Percentiles rank a stretch among this genome's conserved stretches.
Evolutionary conservation across 1,140 invertebrate genomes (phyloP).

Genomic region (Eupeodes corollae): DNA sequence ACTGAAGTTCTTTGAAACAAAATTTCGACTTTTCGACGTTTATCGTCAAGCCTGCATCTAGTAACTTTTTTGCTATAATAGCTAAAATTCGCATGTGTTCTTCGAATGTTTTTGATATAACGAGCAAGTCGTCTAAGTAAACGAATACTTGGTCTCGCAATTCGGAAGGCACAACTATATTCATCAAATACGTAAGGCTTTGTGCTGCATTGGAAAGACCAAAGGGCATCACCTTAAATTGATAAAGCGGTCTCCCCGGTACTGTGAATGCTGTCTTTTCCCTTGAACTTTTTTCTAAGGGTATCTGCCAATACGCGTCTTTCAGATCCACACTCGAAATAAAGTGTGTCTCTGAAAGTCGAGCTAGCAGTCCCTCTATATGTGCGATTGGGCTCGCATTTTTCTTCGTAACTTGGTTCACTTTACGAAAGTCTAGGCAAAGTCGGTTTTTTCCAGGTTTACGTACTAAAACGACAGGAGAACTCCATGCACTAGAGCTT

Average conservation of each 20-base stretch:
- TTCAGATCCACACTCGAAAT: slow-evolving; percentile 27
- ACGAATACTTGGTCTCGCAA: slow-evolving; percentile 18
- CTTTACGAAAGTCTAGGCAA: no score
- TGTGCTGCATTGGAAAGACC: slow-evolving; percentile 39
- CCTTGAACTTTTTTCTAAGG: slow-evolving; percentile 14
- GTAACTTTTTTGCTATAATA: no score
- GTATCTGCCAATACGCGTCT: slow-evolving; percentile 32
- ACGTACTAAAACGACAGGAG: no score
- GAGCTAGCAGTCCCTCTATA: slow-evolving; percentile 10
- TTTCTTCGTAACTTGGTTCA: slow-evolving; percentile 19
- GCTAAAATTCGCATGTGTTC: slow-evolving; percentile 37
- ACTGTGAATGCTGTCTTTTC: slow-evolving; percentile 39
- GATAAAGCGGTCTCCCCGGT: slow-evolving; percentile 22
- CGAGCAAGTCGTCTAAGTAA: slow-evolving; percentile 42
- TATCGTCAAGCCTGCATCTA: no score
- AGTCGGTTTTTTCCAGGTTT: slow-evolving; percentile 23
- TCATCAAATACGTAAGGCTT: slow-evolving; percentile 39
- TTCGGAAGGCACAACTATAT: slow-evolving; percentile 12
- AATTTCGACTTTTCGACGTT: no score
- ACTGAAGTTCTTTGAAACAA: no score
- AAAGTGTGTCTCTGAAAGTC: slow-evolving; percentile 10
- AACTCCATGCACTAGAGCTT: no score
- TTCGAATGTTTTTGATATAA: slow-evolving; percentile 30
- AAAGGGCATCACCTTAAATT: slow-evolving; percentile 35
- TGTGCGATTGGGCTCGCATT: no score